Evolutionary conservation across 2,113 vertebrate species (phyloP).

Genomic region (Oryctolagus cuniculus): DNA sequence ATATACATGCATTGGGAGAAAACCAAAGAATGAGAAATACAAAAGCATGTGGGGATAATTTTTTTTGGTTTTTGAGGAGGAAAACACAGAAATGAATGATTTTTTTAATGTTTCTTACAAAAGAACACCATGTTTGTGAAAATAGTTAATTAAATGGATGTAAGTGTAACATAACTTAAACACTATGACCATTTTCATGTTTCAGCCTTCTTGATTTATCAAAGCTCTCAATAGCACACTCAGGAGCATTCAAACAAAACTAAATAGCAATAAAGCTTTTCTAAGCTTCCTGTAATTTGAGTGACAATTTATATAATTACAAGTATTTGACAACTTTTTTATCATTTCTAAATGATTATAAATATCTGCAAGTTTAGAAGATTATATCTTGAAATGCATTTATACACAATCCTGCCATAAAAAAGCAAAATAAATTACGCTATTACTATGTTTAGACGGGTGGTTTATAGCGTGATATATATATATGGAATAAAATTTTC

Average conservation of each 20-base stretch:
- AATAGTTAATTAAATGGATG: slow-evolving; percentile 79
- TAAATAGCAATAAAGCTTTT: slow-evolving; percentile 79
- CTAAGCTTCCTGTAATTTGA: slow-evolving; percentile 83
- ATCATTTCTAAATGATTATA: slow-evolving; percentile 82
- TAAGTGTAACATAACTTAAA: slow-evolving; percentile 82
- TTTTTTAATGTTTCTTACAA: slow-evolving; percentile 76
- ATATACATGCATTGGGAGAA: slow-evolving; percentile 80
- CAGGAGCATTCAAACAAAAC: slow-evolving; percentile 81
- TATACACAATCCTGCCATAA: slow-evolving; percentile 80
- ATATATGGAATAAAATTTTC: slow-evolving; percentile 73
- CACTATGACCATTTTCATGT: slow-evolving; percentile 70
- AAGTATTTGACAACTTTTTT: slow-evolving; percentile 84
- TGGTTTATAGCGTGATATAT: slow-evolving; percentile 65
- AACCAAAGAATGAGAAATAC: slow-evolving; percentile 79
- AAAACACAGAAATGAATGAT: slow-evolving; percentile 68
- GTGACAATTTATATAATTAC: slow-evolving; percentile 84
- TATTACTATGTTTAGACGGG: slow-evolving; percentile 76
- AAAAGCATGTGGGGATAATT: slow-evolving; percentile 67
- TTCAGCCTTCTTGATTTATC: slow-evolving; percentile 72
- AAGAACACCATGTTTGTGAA: slow-evolving; percentile 72
- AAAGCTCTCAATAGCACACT: slow-evolving; percentile 72
- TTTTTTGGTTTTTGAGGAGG: slow-evolving; percentile 49
- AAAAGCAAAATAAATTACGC: slow-evolving; percentile 81
- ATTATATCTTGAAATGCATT: slow-evolving; percentile 81
- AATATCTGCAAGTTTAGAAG: slow-evolving; percentile 77